A percentile compares a stretch with the other conserved stretches of the same genome.
These are phyloP conservation scores for Corticium candelabrum DNA, from an alignment of 37 sponge, comb jelly and placozoan species.

Conservation along the genomic window DNA sequence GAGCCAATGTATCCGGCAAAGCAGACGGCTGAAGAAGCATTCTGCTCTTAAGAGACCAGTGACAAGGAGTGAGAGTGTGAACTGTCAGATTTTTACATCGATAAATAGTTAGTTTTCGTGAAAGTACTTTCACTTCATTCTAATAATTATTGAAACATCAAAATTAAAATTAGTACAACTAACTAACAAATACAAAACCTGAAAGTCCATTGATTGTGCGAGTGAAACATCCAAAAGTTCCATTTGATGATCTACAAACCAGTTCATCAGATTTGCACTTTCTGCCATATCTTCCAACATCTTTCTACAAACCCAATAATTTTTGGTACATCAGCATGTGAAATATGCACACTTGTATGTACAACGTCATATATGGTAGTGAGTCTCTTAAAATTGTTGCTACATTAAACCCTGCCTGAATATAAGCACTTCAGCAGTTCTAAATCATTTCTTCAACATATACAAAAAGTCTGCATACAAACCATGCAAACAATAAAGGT, in stretches of 20 bases:
- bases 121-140: conserved; percentile 16
- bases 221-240: conserved; percentile 42
- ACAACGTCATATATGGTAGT: no score
- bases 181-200: no score
- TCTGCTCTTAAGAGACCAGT: conserved; percentile 33
- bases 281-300: conserved; percentile 57
- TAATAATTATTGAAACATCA: no score
- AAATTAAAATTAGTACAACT: no score
- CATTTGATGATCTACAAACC: conserved; percentile 37
- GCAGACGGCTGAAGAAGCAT: conserved; percentile 1
- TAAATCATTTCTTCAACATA: no score
- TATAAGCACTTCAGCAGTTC: no score
- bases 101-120: conserved; percentile 29
- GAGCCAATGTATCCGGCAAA: conserved; percentile 30
- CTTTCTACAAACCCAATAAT: conserved; percentile 10
- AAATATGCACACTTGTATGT: no score
- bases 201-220: not conserved
- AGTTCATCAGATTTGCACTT: conserved; percentile 36
- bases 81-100: conserved; percentile 25
- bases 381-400: no score
- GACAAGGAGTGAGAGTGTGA: conserved; percentile 38
- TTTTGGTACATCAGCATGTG: no score
- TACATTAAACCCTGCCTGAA: no score
- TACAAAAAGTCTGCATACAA: no score
- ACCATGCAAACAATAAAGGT: no score